Conservation (phyloP, 2,888 invertebrate species). For the Ryuthela nishihirai region DNA sequence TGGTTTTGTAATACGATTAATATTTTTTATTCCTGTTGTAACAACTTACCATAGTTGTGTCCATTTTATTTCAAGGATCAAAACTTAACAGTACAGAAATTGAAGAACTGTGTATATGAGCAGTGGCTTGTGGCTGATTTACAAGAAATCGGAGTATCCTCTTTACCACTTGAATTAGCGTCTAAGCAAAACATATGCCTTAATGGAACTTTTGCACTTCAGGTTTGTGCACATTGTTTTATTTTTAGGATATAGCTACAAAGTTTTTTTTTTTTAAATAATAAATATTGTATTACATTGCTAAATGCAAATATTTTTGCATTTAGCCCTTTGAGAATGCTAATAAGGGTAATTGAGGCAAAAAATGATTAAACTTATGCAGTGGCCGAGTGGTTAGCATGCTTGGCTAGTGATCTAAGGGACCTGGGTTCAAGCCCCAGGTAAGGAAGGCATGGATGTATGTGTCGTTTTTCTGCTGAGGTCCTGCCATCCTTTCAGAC, state of each 20-base stretch:
- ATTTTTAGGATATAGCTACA: not conserved
- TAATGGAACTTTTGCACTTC: constrained; percentile 19
- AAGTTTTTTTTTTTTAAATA: not conserved
- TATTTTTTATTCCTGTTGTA: not conserved
- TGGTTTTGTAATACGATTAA: not conserved
- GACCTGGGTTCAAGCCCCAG: too few relatives aligned
- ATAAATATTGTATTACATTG: too few relatives aligned
- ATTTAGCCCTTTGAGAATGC: too few relatives aligned
- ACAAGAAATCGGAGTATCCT: constrained; percentile 22
- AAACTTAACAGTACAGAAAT: constrained; percentile 4
- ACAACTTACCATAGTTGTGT: not conserved
- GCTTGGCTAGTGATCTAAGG: too few relatives aligned
- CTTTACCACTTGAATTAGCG: constrained; percentile 13
- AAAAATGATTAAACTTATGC: too few relatives aligned
- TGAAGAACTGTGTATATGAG: constrained; percentile 25
- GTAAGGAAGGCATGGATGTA: too few relatives aligned
- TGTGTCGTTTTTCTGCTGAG: too few relatives aligned
- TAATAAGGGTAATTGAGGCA: too few relatives aligned
- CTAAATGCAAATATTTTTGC: too few relatives aligned
- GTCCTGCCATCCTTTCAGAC: too few relatives aligned
- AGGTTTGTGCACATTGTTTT: constrained; percentile 4
- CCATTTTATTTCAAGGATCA: constrained; percentile 8
- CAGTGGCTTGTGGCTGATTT: constrained; percentile 35
- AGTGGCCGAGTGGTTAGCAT: too few relatives aligned
- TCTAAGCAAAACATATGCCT: constrained; percentile 19